A percentile compares a stretch with the other conserved stretches of the same genome.
phyloP scores from a whole-genome alignment of 2,888 invertebrate species.

The Ectemnius lituratus region DNA sequence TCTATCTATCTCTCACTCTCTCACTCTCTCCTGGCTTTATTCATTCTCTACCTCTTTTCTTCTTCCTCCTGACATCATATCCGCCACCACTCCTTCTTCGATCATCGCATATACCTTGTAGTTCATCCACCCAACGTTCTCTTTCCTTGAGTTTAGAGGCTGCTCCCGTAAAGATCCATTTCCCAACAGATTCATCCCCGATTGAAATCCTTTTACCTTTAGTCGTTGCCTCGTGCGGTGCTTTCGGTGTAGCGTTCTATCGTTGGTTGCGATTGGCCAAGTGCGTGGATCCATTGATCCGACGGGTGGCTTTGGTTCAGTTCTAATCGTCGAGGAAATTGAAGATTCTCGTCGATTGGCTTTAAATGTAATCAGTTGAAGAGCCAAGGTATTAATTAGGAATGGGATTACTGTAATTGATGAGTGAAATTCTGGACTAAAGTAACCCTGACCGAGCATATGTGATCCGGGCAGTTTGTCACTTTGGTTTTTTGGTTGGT shows the following conservation, averaged over 20 bases:
- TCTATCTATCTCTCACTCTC: slow-evolving; percentile 22
- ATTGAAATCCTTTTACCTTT: slow-evolving; percentile 34
- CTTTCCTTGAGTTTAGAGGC: slow-evolving; percentile 21
- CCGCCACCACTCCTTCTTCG: slow-evolving; percentile 7
- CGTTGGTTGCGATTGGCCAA: slow-evolving; percentile 51
- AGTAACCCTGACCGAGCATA: background rate
- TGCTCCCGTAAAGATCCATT: slow-evolving; percentile 14
- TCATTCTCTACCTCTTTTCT: background rate
- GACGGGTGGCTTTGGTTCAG: no score
- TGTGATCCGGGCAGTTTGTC: slow-evolving; percentile 34
- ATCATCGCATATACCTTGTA: slow-evolving; percentile 12
- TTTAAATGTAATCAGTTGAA: no score
- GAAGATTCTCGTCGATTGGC: no score
- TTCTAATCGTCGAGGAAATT: no score
- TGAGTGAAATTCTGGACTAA: background rate
- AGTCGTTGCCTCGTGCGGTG: slow-evolving; percentile 73
- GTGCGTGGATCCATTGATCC: no score
- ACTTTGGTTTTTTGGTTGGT: slow-evolving; percentile 65
- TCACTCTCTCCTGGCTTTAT: background rate
- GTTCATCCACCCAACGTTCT: slow-evolving; percentile 17
- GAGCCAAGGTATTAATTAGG: no score
- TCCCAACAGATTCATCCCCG: slow-evolving; percentile 36
- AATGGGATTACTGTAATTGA: no score
- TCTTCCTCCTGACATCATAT: slow-evolving; percentile 2
- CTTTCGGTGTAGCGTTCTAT: slow-evolving; percentile 74